Conservation (phyloP, 2,113 vertebrate species). For the Pardalotus punctatus region DNA sequence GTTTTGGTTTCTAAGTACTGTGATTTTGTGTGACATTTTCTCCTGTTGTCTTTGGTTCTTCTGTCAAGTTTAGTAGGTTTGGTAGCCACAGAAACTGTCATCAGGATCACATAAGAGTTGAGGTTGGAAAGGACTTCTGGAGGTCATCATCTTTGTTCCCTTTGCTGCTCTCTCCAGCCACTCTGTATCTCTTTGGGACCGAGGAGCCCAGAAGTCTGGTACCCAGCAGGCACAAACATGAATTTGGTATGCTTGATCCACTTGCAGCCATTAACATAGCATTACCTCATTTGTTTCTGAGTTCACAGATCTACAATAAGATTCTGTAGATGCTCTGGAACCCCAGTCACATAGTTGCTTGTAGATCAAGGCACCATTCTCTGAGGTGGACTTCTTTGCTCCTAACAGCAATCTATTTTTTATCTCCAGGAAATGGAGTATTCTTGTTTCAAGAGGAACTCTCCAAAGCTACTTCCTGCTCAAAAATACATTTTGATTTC, state of each 20-base stretch:
- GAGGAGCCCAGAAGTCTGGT: neutral
- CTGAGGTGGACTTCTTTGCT: constrained; percentile 2
- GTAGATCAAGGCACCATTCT: neutral
- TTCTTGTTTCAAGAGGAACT: constrained; percentile 51
- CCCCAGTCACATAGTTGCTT: neutral
- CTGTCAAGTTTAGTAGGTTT: neutral
- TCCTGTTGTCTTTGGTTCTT: neutral
- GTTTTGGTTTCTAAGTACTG: neutral
- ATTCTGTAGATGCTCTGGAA: neutral
- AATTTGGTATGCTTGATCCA: neutral
- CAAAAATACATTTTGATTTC: constrained; percentile 44
- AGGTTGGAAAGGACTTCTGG: neutral
- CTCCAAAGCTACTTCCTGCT: constrained; percentile 54
- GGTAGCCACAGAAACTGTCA: neutral
- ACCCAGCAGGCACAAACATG: neutral
- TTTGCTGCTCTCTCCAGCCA: neutral
- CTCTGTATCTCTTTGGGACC: neutral
- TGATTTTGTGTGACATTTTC: neutral
- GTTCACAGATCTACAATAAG: neutral
- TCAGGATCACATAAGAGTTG: neutral
- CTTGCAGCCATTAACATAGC: neutral
- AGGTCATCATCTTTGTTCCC: neutral
- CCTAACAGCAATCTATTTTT: constrained; percentile 1
- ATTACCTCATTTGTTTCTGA: neutral
- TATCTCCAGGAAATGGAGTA: constrained; percentile 40